A percentile compares a stretch with the other conserved stretches of the same genome.
phyloP scores from a whole-genome alignment of 2,113 vertebrate genomes.

The Accipiter virgatus region DNA sequence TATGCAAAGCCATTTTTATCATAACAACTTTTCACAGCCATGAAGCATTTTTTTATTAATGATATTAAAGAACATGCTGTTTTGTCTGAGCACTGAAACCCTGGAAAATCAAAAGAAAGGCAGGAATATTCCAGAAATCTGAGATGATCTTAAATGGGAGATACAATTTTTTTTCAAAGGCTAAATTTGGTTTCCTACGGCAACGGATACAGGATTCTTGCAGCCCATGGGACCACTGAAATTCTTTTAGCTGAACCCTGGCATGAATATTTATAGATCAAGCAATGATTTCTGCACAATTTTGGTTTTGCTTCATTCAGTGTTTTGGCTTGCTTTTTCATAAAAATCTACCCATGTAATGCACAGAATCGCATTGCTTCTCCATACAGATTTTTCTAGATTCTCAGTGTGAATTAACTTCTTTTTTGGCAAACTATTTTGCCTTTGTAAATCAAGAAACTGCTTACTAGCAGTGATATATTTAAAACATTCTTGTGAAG shows the following conservation, averaged over 20 bases:
- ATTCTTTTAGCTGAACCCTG: background rate
- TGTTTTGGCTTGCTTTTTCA: background rate
- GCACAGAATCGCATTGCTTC: background rate
- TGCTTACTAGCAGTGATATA: background rate
- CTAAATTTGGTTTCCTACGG: background rate
- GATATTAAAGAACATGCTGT: background rate
- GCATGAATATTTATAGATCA: background rate
- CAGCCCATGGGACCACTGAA: background rate
- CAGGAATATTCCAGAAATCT: background rate
- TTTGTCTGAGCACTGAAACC: background rate
- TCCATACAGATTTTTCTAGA: background rate
- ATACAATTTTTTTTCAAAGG: background rate
- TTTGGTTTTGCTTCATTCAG: background rate
- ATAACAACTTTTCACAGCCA: background rate
- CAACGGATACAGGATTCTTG: background rate
- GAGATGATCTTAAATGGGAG: background rate
- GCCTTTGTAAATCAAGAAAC: background rate
- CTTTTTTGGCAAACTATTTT: background rate
- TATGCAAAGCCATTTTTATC: background rate
- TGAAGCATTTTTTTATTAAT: background rate
- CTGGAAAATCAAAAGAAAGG: background rate
- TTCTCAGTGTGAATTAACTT: background rate
- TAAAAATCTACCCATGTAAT: background rate
- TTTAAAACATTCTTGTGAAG: rapidly evolving
- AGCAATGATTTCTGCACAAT: background rate